Percentiles rank a stretch among this genome's conserved stretches.
These are phyloP conservation scores for Schizaphis graminum DNA, from an alignment of 2,888 invertebrate species.

Conservation along the genomic window DNA sequence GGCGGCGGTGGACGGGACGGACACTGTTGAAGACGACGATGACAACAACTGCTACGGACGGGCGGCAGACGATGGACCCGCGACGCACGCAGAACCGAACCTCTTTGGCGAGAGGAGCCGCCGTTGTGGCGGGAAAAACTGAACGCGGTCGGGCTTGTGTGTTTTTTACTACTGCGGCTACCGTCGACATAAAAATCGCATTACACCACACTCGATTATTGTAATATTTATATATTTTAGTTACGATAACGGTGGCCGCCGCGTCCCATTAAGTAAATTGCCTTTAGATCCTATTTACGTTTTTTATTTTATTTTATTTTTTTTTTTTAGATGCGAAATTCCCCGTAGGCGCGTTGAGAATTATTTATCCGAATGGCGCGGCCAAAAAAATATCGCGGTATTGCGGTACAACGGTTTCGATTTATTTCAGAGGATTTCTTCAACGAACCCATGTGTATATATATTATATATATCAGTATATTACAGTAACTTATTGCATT, in stretches of 20 bases:
- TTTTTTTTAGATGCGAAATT: neutral
- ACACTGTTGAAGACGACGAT: neutral
- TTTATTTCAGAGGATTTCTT: constrained; percentile 33
- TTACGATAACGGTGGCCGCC: neutral
- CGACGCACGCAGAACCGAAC: neutral
- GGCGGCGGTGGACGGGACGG: neutral
- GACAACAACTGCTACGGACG: neutral
- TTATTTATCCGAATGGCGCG: neutral
- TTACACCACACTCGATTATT: neutral
- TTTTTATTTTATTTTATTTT: neutral
- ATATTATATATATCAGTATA: neutral
- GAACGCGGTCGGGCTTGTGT: neutral
- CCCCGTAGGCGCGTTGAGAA: neutral
- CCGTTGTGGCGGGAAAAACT: neutral
- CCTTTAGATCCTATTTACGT: constrained; percentile 18
- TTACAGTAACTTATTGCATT: constrained; percentile 4
- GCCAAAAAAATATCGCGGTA: neutral
- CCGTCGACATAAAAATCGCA: neutral
- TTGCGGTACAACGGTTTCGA: constrained; percentile 18
- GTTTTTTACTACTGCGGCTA: neutral
- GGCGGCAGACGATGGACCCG: neutral
- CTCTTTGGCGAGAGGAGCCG: constrained; percentile 25
- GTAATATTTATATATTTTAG: neutral
- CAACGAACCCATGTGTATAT: neutral
- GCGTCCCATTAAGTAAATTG: constrained; percentile 39